A percentile compares a stretch with the other conserved stretches of the same genome.
phyloP scores from a whole-genome alignment of 2,797 vertebrate genomes.

The Takifugu ocellatus region DNA sequence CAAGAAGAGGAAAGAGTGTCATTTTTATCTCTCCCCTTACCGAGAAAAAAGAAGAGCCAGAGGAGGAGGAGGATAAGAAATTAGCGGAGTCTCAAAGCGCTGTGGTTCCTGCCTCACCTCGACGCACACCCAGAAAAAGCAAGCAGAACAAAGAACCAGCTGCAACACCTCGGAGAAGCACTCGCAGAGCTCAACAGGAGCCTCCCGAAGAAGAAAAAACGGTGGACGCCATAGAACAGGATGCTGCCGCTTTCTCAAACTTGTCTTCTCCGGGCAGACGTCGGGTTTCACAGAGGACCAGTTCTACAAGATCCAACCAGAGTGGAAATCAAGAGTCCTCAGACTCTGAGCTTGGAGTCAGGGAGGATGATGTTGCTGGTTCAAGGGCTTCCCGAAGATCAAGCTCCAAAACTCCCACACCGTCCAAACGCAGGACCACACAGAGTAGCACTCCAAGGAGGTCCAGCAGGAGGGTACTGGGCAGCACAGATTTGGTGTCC shows the following conservation, averaged over 20 bases:
- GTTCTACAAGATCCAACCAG: slow-evolving; percentile 42
- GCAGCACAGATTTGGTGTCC: slow-evolving; percentile 18
- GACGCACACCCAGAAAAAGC: slow-evolving; percentile 67
- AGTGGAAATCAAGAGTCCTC: slow-evolving; percentile 19
- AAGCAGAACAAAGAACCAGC: slow-evolving; percentile 50
- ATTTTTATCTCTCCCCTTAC: slow-evolving; percentile 47
- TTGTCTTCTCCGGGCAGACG: slow-evolving; percentile 46
- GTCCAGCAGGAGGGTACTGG: slow-evolving; percentile 39
- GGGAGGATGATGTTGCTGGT: slow-evolving; percentile 18
- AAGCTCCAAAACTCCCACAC: slow-evolving; percentile 25
- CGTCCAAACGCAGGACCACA: slow-evolving; percentile 26
- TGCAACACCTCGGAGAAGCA: slow-evolving; percentile 71
- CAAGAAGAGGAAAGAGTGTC: slow-evolving; percentile 46
- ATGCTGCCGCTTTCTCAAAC: slow-evolving; percentile 17
- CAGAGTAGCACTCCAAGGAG: slow-evolving; percentile 42
- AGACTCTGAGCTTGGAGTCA: slow-evolving; percentile 6
- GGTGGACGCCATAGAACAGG: slow-evolving; percentile 9
- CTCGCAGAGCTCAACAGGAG: slow-evolving; percentile 59
- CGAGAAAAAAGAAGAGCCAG: slow-evolving; percentile 40
- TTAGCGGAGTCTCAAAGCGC: slow-evolving; percentile 16
- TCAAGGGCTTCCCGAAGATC: slow-evolving; percentile 4
- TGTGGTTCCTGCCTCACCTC: slow-evolving; percentile 49
- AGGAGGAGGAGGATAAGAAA: slow-evolving; percentile 38
- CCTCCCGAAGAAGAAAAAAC: slow-evolving; percentile 26
- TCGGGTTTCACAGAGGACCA: slow-evolving; percentile 39